Base-by-base conservation (phyloP, 2,797 vertebrate genomes). In the Coracias cyanogaster region DNA sequence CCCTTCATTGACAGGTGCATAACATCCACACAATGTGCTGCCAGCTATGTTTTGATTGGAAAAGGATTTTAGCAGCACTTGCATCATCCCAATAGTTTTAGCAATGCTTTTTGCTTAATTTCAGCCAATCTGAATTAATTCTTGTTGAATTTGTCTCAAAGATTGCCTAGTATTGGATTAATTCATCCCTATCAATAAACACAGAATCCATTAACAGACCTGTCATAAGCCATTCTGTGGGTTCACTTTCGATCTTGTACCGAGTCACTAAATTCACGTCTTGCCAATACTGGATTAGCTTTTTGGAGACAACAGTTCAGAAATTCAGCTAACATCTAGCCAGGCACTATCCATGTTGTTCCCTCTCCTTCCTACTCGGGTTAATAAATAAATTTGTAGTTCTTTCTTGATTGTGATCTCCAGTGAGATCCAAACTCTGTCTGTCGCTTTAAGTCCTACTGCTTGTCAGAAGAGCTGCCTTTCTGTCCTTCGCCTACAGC, bases 131-230 rank as follows among this genome's bases (percentile, higher is more conserved):
- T 60, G 22, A 74, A 72, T 94, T 71, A 74, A 49, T 85, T 93
- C 11, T 54, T 83, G 28, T 26, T 76, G 46, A 88, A n/a, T 88
- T 91, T 88, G 14, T 90, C 51, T 91, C 48, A 45, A 79, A 46
- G 58, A n/a, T 64, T 79, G 39, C 31, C 51, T 84, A 25, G 6
- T 49, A 41, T 79, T 86, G 62, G 16, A 79, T 66, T 89, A 70
- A 81, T 94, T 90, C 9, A 58, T 28, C 18, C 28, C 33, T 77
- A 58, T 86, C 82, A 86, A 81, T 93, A 93, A 93, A 72, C 26
- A 81, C 28, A 79, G 55, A 88, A 86, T 48, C n/a, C 20, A 65
- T 83, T 90, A 90, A 48, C 45, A 70, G 86, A 76, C 29, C n/a
- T 91, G n/a, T 90, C 90, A 89, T 60, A 90, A 90, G 29, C 31